phyloP scores from a whole-genome alignment of 1,140 invertebrate species.

The Rhagoletis pomonella region DNA sequence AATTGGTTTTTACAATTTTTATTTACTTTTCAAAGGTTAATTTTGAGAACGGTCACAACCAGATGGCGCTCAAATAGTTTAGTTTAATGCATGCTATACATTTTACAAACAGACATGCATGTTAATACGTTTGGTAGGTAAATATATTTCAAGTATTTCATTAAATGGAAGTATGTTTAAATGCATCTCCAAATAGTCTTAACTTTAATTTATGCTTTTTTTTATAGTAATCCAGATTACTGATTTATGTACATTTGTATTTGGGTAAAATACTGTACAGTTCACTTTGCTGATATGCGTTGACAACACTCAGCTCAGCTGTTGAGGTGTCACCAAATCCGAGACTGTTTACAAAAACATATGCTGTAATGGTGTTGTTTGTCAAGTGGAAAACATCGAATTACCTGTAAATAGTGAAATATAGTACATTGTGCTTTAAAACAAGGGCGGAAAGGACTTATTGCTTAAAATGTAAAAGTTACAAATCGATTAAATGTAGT shows the following conservation, averaged over 20 bases:
- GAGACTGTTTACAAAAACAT: background rate
- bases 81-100: background rate
- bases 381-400: background rate
- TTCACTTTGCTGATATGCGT: background rate
- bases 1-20: background rate
- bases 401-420: background rate
- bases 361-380: background rate
- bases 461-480: background rate
- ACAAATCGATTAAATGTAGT: background rate
- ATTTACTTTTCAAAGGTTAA: slow-evolving; percentile 1
- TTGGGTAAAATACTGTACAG: background rate
- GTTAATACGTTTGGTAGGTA: too few relatives aligned
- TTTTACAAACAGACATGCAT: background rate
- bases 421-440: background rate
- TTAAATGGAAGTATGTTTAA: too few relatives aligned
- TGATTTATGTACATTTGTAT: background rate
- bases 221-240: background rate
- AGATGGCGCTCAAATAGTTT: background rate
- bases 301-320: slow-evolving; percentile 31
- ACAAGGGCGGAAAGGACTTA: too few relatives aligned
- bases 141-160: too few relatives aligned
- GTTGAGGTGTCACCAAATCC: background rate
- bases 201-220: background rate
- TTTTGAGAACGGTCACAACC: background rate
- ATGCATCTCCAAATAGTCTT: background rate